phyloP scores from a whole-genome alignment of 2,888 invertebrate genomes.

The Epistrophella euchroma region DNA sequence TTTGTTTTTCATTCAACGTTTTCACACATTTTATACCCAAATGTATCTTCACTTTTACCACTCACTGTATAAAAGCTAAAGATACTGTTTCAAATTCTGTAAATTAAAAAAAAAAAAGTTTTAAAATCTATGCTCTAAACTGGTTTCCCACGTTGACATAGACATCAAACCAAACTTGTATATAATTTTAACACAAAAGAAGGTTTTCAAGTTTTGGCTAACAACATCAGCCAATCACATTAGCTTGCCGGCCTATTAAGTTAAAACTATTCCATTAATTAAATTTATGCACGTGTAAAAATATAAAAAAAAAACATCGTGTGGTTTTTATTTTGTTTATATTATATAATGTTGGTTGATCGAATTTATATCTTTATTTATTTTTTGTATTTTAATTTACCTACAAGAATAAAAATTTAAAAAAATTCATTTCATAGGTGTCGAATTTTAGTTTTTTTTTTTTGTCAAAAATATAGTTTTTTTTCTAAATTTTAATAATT shows the following conservation, averaged over 20 bases:
- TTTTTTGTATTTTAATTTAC: neutral
- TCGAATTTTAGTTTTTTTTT: neutral
- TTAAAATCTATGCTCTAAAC: slow-evolving; percentile 29
- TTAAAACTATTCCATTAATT: neutral
- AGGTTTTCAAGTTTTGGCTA: slow-evolving; percentile 29
- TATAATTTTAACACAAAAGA: slow-evolving; percentile 13
- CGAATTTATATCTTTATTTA: neutral
- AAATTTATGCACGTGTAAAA: neutral
- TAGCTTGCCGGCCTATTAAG: neutral
- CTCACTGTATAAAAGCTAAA: neutral
- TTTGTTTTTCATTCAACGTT: too few species aligned
- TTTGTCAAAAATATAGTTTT: neutral
- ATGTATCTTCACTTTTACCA: neutral
- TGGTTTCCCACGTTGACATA: slow-evolving; percentile 32
- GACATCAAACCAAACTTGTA: slow-evolving; percentile 20
- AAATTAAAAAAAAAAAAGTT: slow-evolving; percentile 5
- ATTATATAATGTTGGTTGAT: neutral
- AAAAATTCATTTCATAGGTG: neutral
- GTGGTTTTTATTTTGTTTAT: neutral
- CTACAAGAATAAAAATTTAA: neutral
- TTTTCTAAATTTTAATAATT: neutral
- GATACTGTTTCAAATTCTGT: slow-evolving; percentile 1
- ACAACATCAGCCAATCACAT: neutral
- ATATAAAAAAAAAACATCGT: neutral
- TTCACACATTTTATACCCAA: neutral